phyloP scores from a whole-genome alignment of 2,888 invertebrate species.

The Oligia fasciuncula region DNA sequence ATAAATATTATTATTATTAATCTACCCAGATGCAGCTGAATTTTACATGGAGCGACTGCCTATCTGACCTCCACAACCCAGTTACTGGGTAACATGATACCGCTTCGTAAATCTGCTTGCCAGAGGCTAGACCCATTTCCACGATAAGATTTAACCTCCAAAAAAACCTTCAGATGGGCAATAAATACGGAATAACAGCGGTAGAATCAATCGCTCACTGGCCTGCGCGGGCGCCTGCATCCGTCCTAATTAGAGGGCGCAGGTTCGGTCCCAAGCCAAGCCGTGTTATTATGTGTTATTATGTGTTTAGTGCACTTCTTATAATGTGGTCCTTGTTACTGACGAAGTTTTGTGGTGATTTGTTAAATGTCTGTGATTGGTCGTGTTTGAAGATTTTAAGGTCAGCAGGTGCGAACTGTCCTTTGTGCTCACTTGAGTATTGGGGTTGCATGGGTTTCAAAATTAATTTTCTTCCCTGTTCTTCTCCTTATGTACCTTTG shows the following conservation, averaged over 20 bases:
- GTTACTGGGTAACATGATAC: background rate
- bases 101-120: background rate
- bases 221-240: constrained; percentile 60
- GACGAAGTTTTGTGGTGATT: constrained; percentile 28
- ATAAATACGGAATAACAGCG: constrained; percentile 87
- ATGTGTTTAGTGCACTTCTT: constrained; percentile 74
- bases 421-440: background rate
- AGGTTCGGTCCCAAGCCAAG: constrained; percentile 68
- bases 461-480: background rate
- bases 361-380: constrained; percentile 49
- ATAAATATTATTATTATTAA: too few relatives aligned
- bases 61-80: too few relatives aligned
- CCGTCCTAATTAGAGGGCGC: constrained; percentile 78
- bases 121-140: constrained; percentile 11
- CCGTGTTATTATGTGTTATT: constrained; percentile 82
- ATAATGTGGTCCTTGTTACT: constrained; percentile 58
- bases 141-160: constrained; percentile 34
- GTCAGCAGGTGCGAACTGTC: constrained; percentile 8
- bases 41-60: too few relatives aligned
- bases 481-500: too few relatives aligned
- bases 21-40: too few relatives aligned
- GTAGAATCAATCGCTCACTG: constrained; percentile 79
- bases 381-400: background rate
- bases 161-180: constrained; percentile 56
- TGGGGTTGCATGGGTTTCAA: background rate